phyloP scores from a whole-genome alignment of 2,888 invertebrate genomes.

The Mythimna pallens region DNA sequence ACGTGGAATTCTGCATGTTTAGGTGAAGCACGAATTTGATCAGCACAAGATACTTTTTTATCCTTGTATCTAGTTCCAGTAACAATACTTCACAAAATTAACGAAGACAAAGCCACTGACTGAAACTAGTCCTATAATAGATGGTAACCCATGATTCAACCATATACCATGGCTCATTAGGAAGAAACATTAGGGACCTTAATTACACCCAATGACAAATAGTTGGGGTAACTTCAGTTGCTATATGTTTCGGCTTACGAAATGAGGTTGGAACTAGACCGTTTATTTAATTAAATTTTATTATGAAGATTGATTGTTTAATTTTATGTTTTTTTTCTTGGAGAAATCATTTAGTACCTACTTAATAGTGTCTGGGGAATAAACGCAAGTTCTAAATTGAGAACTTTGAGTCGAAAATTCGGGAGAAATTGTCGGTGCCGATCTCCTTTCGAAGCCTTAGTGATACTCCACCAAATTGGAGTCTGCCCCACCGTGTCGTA shows the following conservation, averaged over 20 bases:
- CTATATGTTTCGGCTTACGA: slow-evolving; percentile 32
- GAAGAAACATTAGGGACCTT: slow-evolving; percentile 53
- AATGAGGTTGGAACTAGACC: slow-evolving; percentile 27
- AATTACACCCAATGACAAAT: slow-evolving; percentile 61
- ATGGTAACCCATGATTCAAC: slow-evolving; percentile 12
- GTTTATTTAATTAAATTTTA: slow-evolving; percentile 40
- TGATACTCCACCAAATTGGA: too few relatives aligned
- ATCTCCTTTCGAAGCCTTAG: too few relatives aligned
- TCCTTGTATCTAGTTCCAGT: not conserved
- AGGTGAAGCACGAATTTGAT: too few relatives aligned
- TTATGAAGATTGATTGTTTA: slow-evolving; percentile 16
- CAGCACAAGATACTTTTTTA: not conserved
- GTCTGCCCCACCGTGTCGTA: too few relatives aligned
- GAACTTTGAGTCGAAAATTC: too few relatives aligned
- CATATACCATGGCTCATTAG: slow-evolving; percentile 52
- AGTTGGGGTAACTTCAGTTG: slow-evolving; percentile 34
- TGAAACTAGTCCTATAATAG: not conserved
- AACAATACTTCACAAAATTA: not conserved
- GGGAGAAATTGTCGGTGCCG: too few relatives aligned
- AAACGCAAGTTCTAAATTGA: too few relatives aligned
- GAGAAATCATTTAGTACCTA: too few relatives aligned
- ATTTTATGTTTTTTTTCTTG: slow-evolving; percentile 3
- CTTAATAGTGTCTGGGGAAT: too few relatives aligned
- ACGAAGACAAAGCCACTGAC: too few relatives aligned
- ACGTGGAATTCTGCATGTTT: too few relatives aligned